Percentiles rank a stretch among this genome's conserved stretches.
phyloP scores from a whole-genome alignment of 2,888 invertebrate species.

The Rhingia rostrata region DNA sequence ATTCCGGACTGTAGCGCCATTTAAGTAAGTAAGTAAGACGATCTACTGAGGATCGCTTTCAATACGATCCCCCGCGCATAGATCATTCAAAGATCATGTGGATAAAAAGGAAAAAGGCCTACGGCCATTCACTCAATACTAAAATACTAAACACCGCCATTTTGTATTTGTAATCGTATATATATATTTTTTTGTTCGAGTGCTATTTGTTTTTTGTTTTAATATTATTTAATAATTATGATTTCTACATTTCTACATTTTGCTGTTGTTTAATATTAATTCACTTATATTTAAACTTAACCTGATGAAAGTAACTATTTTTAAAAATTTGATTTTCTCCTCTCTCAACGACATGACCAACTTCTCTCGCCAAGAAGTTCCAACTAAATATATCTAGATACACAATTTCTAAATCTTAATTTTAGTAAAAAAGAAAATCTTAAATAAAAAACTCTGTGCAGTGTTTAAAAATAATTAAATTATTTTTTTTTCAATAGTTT shows the following conservation, averaged over 20 bases:
- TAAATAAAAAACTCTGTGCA: slow-evolving; percentile 48
- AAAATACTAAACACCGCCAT: neutral
- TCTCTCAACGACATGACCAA: slow-evolving; percentile 1
- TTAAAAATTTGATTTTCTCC: slow-evolving; percentile 58
- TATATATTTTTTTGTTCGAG: slow-evolving; percentile 63
- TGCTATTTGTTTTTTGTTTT: slow-evolving; percentile 55
- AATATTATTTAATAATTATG: slow-evolving; percentile 31
- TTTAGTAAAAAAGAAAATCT: neutral
- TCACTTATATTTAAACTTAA: slow-evolving; percentile 48
- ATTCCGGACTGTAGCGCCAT: no score
- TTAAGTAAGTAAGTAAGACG: no score
- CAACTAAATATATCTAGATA: slow-evolving; percentile 25
- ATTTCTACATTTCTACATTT: slow-evolving; percentile 50
- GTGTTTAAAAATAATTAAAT: slow-evolving; percentile 68
- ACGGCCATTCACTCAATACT: neutral
- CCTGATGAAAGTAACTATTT: slow-evolving; percentile 40
- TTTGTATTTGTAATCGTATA: slow-evolving; percentile 48
- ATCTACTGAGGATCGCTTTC: no score
- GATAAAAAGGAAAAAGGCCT: no score
- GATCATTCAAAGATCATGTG: no score
- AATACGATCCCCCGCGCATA: no score
- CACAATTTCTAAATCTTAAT: slow-evolving; percentile 37
- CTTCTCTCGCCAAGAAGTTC: slow-evolving; percentile 59
- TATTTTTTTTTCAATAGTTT: slow-evolving; percentile 35
- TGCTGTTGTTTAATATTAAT: slow-evolving; percentile 34